Base-by-base conservation (phyloP, 2,797 vertebrate species). In the Ispidina lecontei region DNA sequence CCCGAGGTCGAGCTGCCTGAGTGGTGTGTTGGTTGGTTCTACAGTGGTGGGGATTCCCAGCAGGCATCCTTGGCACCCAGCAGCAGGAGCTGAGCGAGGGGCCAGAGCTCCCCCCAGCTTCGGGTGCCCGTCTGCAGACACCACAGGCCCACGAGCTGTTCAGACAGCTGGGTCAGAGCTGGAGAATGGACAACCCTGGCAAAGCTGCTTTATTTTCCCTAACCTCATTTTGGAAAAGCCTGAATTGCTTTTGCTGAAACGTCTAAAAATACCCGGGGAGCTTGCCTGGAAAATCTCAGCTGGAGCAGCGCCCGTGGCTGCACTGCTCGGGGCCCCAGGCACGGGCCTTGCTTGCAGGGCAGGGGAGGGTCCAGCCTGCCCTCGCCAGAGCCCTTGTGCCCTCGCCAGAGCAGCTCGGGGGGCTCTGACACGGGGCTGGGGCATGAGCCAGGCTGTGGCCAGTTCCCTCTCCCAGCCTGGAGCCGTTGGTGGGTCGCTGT, bases 221-320 rank as follows among this genome's bases (percentile, higher is more conserved):
- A 95, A 84, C 84, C 94, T 88, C 77, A 22, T 78, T 91, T 93
- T 87, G 65, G 73, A 89, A 85, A 60, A 17, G 71, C 37, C 89
- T 81, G 84, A 62, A 62, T 86, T 80, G 82, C 92, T 91, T 95
- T 81, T 94, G 89, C 94, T 94, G 86, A 71, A 90, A 84, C 67
- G 71, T 75, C 95, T 92, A 92, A 91, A 92, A 95, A 96, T 95
- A 94, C 79, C 56, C 13, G 31, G 90, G 4, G 51, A 85, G 86
- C 10, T 8, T 49, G 90, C 58, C 7, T 12, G 73, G 95, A 90
- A 95, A 88, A 78, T 72, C 67, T 74, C 86, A 54, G 41, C 67
- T n/a, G 11, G 51, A 68, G 41, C 7, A 9, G 82, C 47, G 35
- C 28, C 41, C 37, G 64, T 84, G 86, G 94, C 35, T 63, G 14